Conservation (phyloP, 2,113 vertebrate genomes). For the Passer montanus region DNA sequence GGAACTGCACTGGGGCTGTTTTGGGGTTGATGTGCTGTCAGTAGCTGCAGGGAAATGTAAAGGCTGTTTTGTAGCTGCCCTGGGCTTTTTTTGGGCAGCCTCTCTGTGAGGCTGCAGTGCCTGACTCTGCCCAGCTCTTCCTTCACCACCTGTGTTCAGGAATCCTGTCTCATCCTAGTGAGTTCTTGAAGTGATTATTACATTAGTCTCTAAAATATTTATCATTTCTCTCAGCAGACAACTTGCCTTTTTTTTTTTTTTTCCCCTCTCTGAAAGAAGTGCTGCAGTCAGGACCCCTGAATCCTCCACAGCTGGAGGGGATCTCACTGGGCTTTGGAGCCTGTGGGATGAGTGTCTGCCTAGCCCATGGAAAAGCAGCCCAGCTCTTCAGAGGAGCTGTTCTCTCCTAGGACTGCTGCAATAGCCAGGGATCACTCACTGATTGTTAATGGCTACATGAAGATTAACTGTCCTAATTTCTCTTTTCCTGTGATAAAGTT, state of each 20-base stretch:
- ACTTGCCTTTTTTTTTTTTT: background rate
- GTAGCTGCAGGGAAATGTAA: background rate
- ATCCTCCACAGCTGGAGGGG: background rate
- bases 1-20: background rate
- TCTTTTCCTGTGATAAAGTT: background rate
- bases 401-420: background rate
- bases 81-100: background rate
- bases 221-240: background rate
- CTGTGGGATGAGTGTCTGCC: background rate
- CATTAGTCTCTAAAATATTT: background rate
- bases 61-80: background rate
- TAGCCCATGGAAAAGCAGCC: background rate
- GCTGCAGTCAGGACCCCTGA: background rate
- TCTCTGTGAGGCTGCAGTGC: background rate
- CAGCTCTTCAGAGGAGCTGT: background rate
- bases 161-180: rapidly evolving
- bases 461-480: background rate
- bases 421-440: background rate
- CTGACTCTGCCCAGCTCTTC: background rate
- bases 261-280: background rate
- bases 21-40: background rate
- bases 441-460: background rate
- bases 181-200: background rate
- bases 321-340: background rate
- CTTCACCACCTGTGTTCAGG: background rate